Conservation (phyloP, 2,888 invertebrate genomes). For the Dicycla oo region DNA sequence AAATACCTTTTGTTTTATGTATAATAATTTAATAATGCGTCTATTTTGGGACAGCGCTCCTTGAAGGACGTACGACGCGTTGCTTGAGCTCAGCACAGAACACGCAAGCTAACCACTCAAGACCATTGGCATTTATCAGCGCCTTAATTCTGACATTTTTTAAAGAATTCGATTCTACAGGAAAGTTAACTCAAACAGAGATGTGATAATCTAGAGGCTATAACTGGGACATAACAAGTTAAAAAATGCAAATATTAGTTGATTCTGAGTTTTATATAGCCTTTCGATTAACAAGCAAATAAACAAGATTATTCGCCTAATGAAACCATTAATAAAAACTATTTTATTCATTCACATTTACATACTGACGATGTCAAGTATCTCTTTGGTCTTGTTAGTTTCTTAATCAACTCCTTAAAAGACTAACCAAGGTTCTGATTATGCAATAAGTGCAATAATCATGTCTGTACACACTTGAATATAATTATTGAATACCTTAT, state of each 20-base stretch:
- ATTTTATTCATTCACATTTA: conserved; percentile 33
- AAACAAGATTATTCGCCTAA: conserved; percentile 2
- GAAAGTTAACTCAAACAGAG: background rate
- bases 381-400: conserved; percentile 12
- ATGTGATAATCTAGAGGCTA: background rate
- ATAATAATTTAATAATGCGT: no score
- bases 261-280: background rate
- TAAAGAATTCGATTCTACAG: no score
- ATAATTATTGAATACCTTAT: conserved; percentile 1
- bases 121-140: no score
- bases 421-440: conserved; percentile 25
- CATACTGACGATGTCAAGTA: conserved; percentile 39
- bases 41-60: no score
- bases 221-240: background rate
- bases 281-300: background rate
- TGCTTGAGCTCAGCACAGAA: no score
- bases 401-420: conserved; percentile 39
- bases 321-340: conserved; percentile 41
- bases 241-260: background rate
- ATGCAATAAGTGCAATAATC: conserved; percentile 5
- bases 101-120: no score
- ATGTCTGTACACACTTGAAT: conserved; percentile 3
- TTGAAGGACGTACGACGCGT: no score
- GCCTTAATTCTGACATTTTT: no score
- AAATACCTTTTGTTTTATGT: no score